Percentiles rank a stretch among this genome's conserved stretches.
phyloP scores from a whole-genome alignment of 1,140 invertebrate species.

The Acromyrmex heyeri region DNA sequence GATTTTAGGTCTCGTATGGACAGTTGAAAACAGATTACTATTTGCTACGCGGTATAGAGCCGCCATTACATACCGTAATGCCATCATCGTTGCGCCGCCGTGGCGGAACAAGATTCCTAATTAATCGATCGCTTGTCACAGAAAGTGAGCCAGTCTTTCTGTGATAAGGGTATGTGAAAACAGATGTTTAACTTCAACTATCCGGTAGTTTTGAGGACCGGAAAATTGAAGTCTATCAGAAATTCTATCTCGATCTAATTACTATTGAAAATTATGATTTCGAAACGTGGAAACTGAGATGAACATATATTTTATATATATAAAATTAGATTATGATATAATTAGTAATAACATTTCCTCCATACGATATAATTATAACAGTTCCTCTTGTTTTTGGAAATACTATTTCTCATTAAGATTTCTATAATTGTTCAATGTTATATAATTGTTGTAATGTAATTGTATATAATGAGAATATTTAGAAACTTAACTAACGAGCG shows the following conservation, averaged over 20 bases:
- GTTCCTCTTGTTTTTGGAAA: neutral
- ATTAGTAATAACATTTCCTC: neutral
- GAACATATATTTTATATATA: neutral
- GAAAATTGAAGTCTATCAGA: constrained; percentile 37
- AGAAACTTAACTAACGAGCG: neutral
- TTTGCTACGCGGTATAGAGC: neutral
- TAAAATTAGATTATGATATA: neutral
- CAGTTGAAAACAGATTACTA: constrained; percentile 59
- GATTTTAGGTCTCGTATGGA: constrained; percentile 41
- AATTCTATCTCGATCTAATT: constrained; percentile 19
- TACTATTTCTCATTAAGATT: neutral
- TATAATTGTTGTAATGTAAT: no score
- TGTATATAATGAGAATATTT: no score
- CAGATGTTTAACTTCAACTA: constrained; percentile 44
- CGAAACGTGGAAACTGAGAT: neutral
- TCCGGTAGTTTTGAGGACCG: constrained; percentile 9
- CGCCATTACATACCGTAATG: constrained; percentile 44
- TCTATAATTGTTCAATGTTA: neutral
- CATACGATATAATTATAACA: neutral
- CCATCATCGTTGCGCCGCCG: constrained; percentile 25
- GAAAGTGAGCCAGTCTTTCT: constrained; percentile 20
- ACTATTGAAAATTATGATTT: neutral
- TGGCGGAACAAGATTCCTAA: constrained; percentile 52
- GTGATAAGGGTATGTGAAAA: constrained; percentile 25
- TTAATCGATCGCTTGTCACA: constrained; percentile 59